Percentiles rank a stretch among this genome's conserved stretches.
These are phyloP conservation scores for Eclectus roratus DNA, from an alignment of 2,113 vertebrate species.

Conservation along the genomic window DNA sequence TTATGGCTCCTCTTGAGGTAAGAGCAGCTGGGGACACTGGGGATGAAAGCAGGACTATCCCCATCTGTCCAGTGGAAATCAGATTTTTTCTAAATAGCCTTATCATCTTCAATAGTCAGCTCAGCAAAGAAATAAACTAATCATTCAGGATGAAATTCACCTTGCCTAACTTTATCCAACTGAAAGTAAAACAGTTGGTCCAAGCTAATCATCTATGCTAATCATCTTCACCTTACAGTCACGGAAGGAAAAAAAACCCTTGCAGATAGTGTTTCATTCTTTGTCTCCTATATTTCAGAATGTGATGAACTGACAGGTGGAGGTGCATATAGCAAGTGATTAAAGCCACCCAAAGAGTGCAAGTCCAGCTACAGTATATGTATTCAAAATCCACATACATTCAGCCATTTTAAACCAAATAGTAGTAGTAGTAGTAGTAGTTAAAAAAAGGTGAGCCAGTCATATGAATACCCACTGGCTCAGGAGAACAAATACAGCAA, in stretches of 20 bases:
- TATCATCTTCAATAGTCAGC: neutral
- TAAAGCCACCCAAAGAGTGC: neutral
- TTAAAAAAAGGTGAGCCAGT: neutral
- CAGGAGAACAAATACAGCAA: neutral
- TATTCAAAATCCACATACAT: neutral
- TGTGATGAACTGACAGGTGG: neutral
- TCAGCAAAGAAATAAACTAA: neutral
- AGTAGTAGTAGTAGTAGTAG: accelerated
- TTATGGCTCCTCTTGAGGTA: neutral
- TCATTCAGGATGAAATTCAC: neutral
- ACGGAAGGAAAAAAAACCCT: neutral
- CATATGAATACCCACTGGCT: neutral
- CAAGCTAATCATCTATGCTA: neutral
- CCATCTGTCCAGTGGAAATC: neutral
- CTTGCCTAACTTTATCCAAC: neutral
- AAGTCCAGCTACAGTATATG: neutral
- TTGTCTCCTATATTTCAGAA: neutral
- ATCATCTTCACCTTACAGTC: slow-evolving; percentile 4
- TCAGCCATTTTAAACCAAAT: neutral
- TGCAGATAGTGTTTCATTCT: neutral
- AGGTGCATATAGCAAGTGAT: neutral
- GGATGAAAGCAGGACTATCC: neutral
- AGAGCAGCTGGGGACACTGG: neutral
- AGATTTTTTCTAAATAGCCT: neutral
- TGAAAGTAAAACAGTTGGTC: neutral